These are phyloP conservation scores for Eupelmus urozonus DNA, from an alignment of 2,888 invertebrate species.

Conservation along the genomic window DNA sequence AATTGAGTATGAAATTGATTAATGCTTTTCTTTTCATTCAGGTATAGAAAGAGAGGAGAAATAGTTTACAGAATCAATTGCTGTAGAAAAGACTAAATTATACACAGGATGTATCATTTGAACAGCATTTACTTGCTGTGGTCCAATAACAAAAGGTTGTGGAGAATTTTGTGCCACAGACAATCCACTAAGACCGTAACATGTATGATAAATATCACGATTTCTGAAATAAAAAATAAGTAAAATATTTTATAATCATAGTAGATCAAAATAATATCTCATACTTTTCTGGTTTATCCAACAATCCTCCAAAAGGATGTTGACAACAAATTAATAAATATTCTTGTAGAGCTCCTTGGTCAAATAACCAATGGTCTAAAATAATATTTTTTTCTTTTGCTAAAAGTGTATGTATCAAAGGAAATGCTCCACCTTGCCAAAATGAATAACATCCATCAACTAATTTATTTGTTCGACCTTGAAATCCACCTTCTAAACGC, in stretches of 20 bases:
- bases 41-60: conserved; percentile 70
- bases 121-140: conserved; percentile 70
- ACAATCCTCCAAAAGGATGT: conserved; percentile 89
- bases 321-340: conserved; percentile 97
- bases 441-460: conserved; percentile 99
- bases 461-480: conserved; percentile 97
- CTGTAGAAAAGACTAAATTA: conserved; percentile 71
- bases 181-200: conserved; percentile 96
- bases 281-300: conserved; percentile 98
- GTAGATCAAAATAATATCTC: conserved; percentile 74
- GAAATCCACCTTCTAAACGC: conserved; percentile 96
- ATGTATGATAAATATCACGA: conserved; percentile 97
- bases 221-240: conserved; percentile 79
- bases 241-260: conserved; percentile 17
- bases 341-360: conserved; percentile 93
- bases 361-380: conserved; percentile 84
- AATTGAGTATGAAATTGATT: conserved; percentile 22
- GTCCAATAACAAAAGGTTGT: conserved; percentile 73
- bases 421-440: conserved; percentile 97
- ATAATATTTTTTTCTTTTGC: conserved; percentile 75
- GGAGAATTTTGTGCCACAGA: conserved; percentile 91
- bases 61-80: conserved; percentile 68
- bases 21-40: conserved; percentile 60
- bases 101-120: conserved; percentile 72
- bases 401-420: conserved; percentile 89